A percentile compares a stretch with the other conserved stretches of the same genome.
Evolutionary conservation across 2,113 vertebrate species (phyloP).

Genomic region (Rousettus leschenaultii): DNA sequence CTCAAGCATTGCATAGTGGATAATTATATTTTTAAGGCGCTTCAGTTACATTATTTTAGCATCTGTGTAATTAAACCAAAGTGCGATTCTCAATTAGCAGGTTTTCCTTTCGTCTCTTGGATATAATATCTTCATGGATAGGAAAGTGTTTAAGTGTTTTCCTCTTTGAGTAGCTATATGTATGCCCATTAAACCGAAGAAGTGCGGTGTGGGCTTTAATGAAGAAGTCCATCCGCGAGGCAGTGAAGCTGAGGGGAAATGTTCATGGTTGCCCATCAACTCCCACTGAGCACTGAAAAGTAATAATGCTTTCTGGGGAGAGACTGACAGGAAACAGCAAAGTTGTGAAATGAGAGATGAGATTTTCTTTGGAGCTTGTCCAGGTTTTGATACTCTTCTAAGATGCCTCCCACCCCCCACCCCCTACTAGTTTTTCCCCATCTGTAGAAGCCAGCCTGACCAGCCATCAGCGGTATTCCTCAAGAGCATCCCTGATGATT

Average conservation of each 20-base stretch:
- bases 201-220: conserved; percentile 48
- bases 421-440: conserved; percentile 63
- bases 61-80: conserved; percentile 77
- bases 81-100: conserved; percentile 67
- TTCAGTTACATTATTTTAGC: conserved; percentile 74
- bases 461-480: conserved; percentile 65
- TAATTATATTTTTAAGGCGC: conserved; percentile 75
- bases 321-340: conserved; percentile 65
- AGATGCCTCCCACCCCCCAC: background rate
- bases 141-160: conserved; percentile 19
- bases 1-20: conserved; percentile 65
- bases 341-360: conserved; percentile 75
- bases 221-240: conserved; percentile 47
- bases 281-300: conserved; percentile 32
- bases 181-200: conserved; percentile 59
- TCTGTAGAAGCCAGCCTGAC: conserved; percentile 68
- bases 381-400: conserved; percentile 59
- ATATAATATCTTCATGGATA: conserved; percentile 72
- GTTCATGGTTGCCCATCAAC: background rate
- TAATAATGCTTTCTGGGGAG: conserved; percentile 63
- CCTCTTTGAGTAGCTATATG: conserved; percentile 61
- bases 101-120: conserved; percentile 55
- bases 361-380: conserved; percentile 70
- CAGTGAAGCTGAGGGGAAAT: conserved; percentile 41
- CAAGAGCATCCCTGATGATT: conserved; percentile 77